phyloP scores from a whole-genome alignment of 1,140 invertebrate genomes.

The Danaus melanippus region DNA sequence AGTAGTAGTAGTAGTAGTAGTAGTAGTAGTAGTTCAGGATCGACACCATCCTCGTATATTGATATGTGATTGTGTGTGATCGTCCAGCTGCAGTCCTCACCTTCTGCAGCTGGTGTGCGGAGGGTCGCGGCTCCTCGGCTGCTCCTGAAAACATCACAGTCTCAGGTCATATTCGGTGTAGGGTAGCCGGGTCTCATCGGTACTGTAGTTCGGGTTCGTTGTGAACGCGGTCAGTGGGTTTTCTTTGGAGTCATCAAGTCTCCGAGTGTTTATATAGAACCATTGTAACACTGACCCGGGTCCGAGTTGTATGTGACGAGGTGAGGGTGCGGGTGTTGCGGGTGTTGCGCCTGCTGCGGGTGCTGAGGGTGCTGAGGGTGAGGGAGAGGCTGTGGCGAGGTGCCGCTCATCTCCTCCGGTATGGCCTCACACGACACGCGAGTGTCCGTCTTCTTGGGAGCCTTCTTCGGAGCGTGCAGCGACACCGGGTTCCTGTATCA shows the following conservation, averaged over 20 bases:
- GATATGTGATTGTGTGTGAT: too few species aligned
- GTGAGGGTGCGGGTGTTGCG: constrained; percentile 21
- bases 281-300: constrained; percentile 40
- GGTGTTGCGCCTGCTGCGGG: constrained; percentile 21
- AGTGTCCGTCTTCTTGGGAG: constrained; percentile 80
- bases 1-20: too few species aligned
- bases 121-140: constrained; percentile 2
- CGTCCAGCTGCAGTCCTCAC: constrained; percentile 9
- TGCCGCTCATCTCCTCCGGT: constrained; percentile 85
- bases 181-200: too few species aligned
- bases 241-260: background rate
- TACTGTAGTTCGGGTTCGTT: too few species aligned
- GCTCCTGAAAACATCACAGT: too few species aligned
- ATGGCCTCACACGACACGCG: constrained; percentile 91
- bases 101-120: constrained; percentile 44
- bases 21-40: too few species aligned
- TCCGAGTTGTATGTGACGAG: constrained; percentile 64
- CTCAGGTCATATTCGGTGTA: too few species aligned
- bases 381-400: constrained; percentile 43
- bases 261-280: background rate
- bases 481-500: constrained; percentile 32
- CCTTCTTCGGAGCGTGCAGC: constrained; percentile 74
- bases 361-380: constrained; percentile 38
- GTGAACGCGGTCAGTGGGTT: too few species aligned
- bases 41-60: too few species aligned